These are phyloP conservation scores for Danio tinwini DNA, from an alignment of 2,797 vertebrate species.

Conservation along the genomic window DNA sequence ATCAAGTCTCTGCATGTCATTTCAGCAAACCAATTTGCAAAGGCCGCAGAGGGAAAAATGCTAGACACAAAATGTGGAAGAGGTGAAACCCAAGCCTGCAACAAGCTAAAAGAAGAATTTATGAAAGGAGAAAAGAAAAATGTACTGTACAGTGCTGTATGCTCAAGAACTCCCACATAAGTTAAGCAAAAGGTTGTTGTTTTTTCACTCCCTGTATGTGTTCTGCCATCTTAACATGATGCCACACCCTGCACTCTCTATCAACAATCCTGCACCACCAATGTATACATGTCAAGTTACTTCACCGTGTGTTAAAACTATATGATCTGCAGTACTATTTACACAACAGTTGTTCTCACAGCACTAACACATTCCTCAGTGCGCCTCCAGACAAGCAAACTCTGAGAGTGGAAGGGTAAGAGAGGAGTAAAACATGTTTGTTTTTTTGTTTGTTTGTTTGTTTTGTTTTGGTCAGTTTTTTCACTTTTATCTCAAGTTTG, in stretches of 20 bases:
- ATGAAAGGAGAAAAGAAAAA: constrained; percentile 47
- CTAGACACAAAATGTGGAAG: constrained; percentile 30
- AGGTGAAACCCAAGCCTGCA: constrained; percentile 41
- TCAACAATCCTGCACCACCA: constrained; percentile 24
- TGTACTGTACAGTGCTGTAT: constrained; percentile 44
- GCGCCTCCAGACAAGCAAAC: constrained; percentile 39
- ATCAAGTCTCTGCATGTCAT: background rate
- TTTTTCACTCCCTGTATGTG: constrained; percentile 53
- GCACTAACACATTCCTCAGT: constrained; percentile 65
- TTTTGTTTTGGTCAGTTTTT: no score
- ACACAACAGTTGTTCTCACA: constrained; percentile 57
- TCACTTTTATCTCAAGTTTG: no score
- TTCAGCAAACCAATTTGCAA: background rate
- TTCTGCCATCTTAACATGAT: constrained; percentile 35
- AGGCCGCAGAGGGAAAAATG: constrained; percentile 7
- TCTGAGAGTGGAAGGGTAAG: constrained; percentile 7
- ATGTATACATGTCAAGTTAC: constrained; percentile 14
- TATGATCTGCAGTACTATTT: constrained; percentile 52
- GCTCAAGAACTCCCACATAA: constrained; percentile 54
- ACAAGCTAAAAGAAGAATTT: constrained; percentile 53
- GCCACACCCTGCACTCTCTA: constrained; percentile 31
- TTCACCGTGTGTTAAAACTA: constrained; percentile 19
- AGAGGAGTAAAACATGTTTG: constrained; percentile 47
- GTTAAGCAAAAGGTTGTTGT: constrained; percentile 38
- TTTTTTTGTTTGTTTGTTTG: no score